A percentile compares a stretch with the other conserved stretches of the same genome.
Conservation (phyloP, 1,140 invertebrate genomes). For the Hyles euphorbiae region DNA sequence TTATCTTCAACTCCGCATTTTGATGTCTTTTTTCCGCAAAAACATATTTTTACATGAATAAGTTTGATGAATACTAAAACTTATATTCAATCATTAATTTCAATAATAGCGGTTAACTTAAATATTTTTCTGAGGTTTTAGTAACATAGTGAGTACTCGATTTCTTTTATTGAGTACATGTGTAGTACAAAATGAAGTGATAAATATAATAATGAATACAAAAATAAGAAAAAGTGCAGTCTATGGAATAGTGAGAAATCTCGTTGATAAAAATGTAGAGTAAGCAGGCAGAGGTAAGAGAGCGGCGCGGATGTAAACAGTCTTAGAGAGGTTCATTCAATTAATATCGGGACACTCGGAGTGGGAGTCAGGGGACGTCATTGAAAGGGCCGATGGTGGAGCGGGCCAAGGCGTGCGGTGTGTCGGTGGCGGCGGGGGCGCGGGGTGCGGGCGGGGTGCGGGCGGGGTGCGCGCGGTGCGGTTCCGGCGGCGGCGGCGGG, state of each 20-base stretch:
- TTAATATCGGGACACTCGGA: constrained; percentile 48
- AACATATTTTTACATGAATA: constrained; percentile 1
- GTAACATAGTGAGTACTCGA: too few relatives aligned
- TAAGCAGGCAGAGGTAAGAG: constrained; percentile 21
- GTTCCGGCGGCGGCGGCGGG: constrained; percentile 25
- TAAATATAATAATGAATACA: too few relatives aligned
- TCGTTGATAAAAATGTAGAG: not conserved
- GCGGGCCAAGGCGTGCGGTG: constrained; percentile 37
- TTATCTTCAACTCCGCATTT: constrained; percentile 38
- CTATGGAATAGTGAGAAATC: too few relatives aligned
- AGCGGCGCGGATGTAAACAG: constrained; percentile 47
- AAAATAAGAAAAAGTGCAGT: too few relatives aligned
- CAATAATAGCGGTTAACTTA: too few relatives aligned
- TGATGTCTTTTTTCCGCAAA: constrained; percentile 32
- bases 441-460: constrained; percentile 21
- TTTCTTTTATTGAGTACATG: too few relatives aligned
- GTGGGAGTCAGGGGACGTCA: constrained; percentile 61
- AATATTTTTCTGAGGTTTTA: too few relatives aligned
- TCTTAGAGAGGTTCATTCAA: constrained; percentile 65
- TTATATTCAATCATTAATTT: not conserved
- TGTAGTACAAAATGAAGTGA: too few relatives aligned
- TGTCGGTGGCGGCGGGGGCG: constrained; percentile 7
- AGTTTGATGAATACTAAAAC: not conserved
- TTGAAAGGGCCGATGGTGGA: constrained; percentile 51
- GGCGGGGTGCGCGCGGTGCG: constrained; percentile 21